Base-by-base conservation (phyloP, 1,140 invertebrate species). In the Piezodorus guildinii region DNA sequence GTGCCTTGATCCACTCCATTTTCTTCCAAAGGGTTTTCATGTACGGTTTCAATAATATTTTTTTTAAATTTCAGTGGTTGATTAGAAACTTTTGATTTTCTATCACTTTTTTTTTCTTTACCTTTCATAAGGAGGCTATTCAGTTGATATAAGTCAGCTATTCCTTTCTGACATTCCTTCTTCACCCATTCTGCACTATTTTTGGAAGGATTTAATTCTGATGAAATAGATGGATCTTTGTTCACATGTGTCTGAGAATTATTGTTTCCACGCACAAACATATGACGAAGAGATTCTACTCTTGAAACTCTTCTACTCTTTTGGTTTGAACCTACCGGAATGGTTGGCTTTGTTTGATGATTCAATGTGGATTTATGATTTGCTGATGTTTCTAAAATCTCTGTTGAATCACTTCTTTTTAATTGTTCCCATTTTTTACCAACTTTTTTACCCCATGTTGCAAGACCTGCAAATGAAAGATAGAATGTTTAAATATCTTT, bases 361-460 rank as follows among this genome's bases (percentile, higher is more conserved):
- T 30, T 59, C 14, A 54, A 43, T 64, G 60, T 62, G 34, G 25
- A 56, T 43, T 60, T 51, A 23, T 58, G 15, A 39, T 58, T 49
- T 15, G 19, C 44, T 14, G 60, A 19, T 27, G 61, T 34, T 45
- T 63, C 73, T 16, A 81, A 71, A 19, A 80, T 64, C 69, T 84
- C 83, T 0, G 77, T 78, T 25, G 80, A 82, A 49, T 83, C 80
- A 27, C 78, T 78, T 58, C 79, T 73, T 70, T 79, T 82, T 43
- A 83, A 69, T 65, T 83, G 78, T 45, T 84, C 81, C 80, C 80
- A 83, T 70, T 80, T 81, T 62, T 74, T 74, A n/a, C 80, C 81
- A 43, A 84, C 79, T 72, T 78, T 81, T 70, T 77, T 79, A 43
- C 83, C 80, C 83, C 82, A 84, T n/a, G 82, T 82, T 8, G 81